Evolutionary conservation across 2,113 vertebrate genomes (phyloP).

Genomic region (Coregonus clupeaformis): DNA sequence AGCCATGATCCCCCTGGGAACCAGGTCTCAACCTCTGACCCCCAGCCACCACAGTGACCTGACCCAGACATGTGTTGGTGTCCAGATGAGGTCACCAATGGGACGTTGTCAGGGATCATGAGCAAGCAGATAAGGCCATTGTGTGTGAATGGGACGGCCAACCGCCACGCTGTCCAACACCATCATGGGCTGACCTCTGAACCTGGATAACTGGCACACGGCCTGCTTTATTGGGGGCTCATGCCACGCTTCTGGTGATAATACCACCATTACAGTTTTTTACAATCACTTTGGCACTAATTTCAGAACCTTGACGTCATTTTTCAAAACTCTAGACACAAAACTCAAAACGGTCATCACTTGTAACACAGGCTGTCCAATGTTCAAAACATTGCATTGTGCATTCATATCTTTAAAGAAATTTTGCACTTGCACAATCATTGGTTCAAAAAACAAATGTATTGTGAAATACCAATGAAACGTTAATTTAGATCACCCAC

Average conservation of each 20-base stretch:
- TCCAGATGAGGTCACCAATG: constrained; percentile 55
- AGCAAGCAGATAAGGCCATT: constrained; percentile 63
- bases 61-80: constrained; percentile 56
- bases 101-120: constrained; percentile 53
- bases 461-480: too few relatives aligned
- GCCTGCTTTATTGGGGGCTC: constrained; percentile 17
- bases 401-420: too few relatives aligned
- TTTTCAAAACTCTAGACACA: too few relatives aligned
- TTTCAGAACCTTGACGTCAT: too few relatives aligned
- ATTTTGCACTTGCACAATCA: too few relatives aligned
- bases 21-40: constrained; percentile 59
- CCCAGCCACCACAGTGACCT: constrained; percentile 48
- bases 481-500: too few relatives aligned
- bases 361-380: too few relatives aligned
- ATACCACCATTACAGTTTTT: neutral
- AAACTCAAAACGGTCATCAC: too few relatives aligned
- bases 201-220: constrained; percentile 29
- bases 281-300: too few relatives aligned
- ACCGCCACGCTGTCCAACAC: constrained; percentile 41
- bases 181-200: constrained; percentile 48
- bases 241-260: neutral
- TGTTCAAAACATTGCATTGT: too few relatives aligned
- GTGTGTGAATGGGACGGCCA: constrained; percentile 61
- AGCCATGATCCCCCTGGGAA: constrained; percentile 62
- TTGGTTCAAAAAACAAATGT: too few relatives aligned